Percentiles rank a stretch among this genome's conserved stretches.
phyloP scores from a whole-genome alignment of 2,113 vertebrate genomes.

The Halichoerus grypus region DNA sequence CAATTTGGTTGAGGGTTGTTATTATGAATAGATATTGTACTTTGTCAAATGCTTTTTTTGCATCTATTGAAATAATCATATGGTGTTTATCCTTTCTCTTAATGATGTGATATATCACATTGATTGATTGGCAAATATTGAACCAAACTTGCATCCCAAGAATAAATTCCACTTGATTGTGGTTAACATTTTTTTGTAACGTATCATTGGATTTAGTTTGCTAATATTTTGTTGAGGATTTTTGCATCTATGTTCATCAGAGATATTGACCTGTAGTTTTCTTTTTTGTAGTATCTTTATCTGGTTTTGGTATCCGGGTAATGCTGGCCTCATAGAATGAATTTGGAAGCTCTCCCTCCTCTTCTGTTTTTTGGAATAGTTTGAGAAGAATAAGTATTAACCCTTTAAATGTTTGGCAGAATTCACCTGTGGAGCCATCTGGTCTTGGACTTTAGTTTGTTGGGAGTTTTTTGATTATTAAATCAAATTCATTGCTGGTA shows the following conservation, averaged over 20 bases:
- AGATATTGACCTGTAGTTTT: not conserved
- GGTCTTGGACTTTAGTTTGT: not conserved
- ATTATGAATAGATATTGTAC: not conserved
- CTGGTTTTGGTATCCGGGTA: not conserved
- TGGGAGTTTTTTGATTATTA: not conserved
- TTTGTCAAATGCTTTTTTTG: not conserved
- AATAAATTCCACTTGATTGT: not conserved
- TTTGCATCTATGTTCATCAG: not conserved
- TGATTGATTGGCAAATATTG: not conserved
- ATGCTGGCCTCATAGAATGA: not conserved
- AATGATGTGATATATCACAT: not conserved
- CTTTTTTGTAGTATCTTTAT: not conserved
- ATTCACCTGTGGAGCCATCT: not conserved
- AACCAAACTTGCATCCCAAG: not conserved
- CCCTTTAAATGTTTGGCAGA: not conserved
- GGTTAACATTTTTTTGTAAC: not conserved
- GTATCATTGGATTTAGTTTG: not conserved
- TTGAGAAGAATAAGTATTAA: not conserved
- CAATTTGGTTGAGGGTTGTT: not conserved
- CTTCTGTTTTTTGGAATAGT: not conserved
- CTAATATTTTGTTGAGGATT: not conserved
- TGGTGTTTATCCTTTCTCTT: not conserved
- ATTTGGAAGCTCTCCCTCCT: not conserved
- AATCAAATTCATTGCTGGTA: not conserved
- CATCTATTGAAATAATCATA: not conserved